Percentiles rank a stretch among this genome's conserved stretches.
Conservation (phyloP, 2,888 invertebrate genomes). For the Diachrysia chrysitis region DNA sequence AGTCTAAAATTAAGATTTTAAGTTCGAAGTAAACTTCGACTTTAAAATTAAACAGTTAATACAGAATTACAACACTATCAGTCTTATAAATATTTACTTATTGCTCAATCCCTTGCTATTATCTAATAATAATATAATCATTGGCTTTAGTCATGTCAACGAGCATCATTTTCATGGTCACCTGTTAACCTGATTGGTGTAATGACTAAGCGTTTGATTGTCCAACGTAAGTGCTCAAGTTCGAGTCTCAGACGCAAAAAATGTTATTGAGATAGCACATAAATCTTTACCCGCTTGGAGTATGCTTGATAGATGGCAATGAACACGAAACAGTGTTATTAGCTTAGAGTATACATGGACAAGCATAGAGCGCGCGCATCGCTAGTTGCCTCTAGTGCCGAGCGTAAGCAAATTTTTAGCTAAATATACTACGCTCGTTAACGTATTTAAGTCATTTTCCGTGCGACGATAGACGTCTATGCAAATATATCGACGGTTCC, state of each 20-base stretch:
- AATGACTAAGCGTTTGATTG: neutral
- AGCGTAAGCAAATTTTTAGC: too few relatives aligned
- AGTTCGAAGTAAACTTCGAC: too few relatives aligned
- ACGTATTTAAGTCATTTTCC: too few relatives aligned
- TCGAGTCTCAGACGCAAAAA: neutral
- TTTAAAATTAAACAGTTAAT: too few relatives aligned
- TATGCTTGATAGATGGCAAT: neutral
- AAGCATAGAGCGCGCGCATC: too few relatives aligned
- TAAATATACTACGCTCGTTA: too few relatives aligned
- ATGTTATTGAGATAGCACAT: neutral
- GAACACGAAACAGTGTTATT: neutral
- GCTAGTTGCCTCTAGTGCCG: too few relatives aligned
- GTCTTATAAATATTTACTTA: neutral
- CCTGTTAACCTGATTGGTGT: neutral
- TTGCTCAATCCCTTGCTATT: neutral
- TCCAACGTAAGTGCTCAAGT: conserved; percentile 4
- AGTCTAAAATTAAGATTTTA: too few relatives aligned
- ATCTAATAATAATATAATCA: neutral
- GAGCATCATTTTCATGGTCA: conserved; percentile 2
- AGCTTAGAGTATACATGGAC: too few relatives aligned
- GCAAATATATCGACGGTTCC: too few relatives aligned
- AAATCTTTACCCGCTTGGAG: neutral
- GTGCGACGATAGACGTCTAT: too few relatives aligned
- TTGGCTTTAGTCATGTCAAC: neutral
- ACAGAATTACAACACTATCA: too few relatives aligned